Base-by-base conservation (phyloP, 2,797 vertebrate species). In the Gymnoscopelus microlampas region DNA sequence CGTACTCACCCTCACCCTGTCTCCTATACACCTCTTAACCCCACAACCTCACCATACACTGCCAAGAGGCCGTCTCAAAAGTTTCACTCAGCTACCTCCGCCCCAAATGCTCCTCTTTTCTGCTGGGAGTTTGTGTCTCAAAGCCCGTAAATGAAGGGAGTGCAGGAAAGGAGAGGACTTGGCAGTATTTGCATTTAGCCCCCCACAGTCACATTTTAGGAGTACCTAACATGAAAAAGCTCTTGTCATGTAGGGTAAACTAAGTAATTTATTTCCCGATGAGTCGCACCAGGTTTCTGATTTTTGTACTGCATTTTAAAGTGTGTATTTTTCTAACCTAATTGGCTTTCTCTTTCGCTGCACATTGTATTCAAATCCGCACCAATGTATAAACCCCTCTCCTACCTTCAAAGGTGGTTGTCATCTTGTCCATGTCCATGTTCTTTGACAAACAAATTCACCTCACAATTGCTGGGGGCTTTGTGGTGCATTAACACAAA, bases 281-380 rank as follows among this genome's bases (percentile, higher is more conserved):
- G 19, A 49, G 58, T 23, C 32, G 24, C 60, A 10, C 26, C 26
- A 29, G 15, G 4, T 44, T 35, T 68, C 51, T 12, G 44, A 9
- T 70, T 73, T 70, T 74, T 79, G 62, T 82, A 84, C 73, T 74
- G 68, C 70, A 60, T 65, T 70, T 63, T 80, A 60, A 78, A 83
- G 74, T 73, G 63, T 79, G 72, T 88, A 87, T 87, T 89, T 89
- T 89, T 89, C 76, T 85, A 87, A 78, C 73, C 68, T 39, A 73
- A 74, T 77, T 73, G 79, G 59, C 68, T 62, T 68, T 64, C 47
- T 60, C 59, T 13, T 19, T 35, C 32, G 5, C 32, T 35, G 32
- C 32, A 35, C 7, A 51, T 51, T 51, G 39, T 51, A 5, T 13
- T 56, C 11, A 56, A 23, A 56, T 11, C 9, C n/a, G 50, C 53